Base-by-base conservation (phyloP, 2,797 vertebrate genomes). In the Scomberomorus guttatus region DNA sequence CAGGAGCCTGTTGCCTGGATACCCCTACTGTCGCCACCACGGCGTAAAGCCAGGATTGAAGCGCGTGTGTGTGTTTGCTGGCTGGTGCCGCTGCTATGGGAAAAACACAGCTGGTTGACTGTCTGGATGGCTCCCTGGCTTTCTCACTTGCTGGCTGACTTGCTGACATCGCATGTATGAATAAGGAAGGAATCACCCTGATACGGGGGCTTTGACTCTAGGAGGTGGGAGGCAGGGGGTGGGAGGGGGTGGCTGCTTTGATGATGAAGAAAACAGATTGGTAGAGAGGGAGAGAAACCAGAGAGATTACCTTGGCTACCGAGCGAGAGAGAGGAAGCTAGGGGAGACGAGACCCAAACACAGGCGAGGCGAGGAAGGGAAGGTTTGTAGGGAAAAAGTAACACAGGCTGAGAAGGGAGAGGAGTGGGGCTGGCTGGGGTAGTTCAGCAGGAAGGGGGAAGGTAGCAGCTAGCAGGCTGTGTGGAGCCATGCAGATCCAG, bases 401-500 rank as follows among this genome's bases (percentile, higher is more conserved):
- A 42, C 39, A 3, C 39, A 42, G 12, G 39, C 37, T 39, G 37
- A 39, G 39, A 42, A 13, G 12, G 2, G 12, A 14, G 48, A 32
- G 74, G 29, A 77, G 72, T 9, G 64, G 48, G 44, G 70, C 44
- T 77, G 79, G 66, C 57, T 42, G 57, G 69, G 61, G 50, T 61
- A n/a, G 66, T 51, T 34, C 22, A 64, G 60, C 59, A 56, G 69
- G 32, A 50, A 61, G 80, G 42, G 72, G 52, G 51, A 48, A n/a
- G 52, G 73, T 14, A 18, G 78, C 17, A 39, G 62, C 63, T 37
- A 50, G 52, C 62, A 48, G 64, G 72, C 39, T 61, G 70, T 10
- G 58, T 37, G 83, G 80, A 92, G 82, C 83, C 89, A 95, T 95
- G 94, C 94, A 95, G 91, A 88, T 95, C 83, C 92, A 94, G 86